phyloP scores from a whole-genome alignment of 2,797 vertebrate genomes.

The Gadopsis marmoratus region DNA sequence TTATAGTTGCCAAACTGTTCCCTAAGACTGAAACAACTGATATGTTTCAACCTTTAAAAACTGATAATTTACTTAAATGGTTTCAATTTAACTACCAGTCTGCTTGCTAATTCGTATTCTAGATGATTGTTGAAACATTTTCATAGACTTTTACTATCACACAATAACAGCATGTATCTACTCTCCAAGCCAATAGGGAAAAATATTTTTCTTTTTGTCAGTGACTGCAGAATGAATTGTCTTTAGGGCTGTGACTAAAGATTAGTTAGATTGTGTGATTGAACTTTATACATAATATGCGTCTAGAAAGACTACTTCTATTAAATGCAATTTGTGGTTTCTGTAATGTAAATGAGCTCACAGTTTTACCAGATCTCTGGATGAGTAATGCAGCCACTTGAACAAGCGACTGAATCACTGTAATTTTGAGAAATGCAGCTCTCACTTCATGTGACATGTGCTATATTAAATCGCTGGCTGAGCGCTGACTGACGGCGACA shows the following conservation, averaged over 20 bases:
- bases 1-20: not conserved
- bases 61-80: not conserved
- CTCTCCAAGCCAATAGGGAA: not conserved
- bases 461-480: constrained; percentile 16
- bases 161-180: not conserved
- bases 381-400: constrained; percentile 10
- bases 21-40: not conserved
- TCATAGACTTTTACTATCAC: not conserved
- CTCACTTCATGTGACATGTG: constrained; percentile 1
- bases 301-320: not conserved
- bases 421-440: constrained; percentile 8
- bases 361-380: not conserved
- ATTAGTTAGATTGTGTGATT: not conserved
- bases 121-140: not conserved
- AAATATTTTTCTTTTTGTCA: not conserved
- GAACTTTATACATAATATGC: too few relatives aligned
- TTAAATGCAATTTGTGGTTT: not conserved
- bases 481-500: constrained; percentile 72
- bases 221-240: not conserved
- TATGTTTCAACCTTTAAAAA: not conserved
- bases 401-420: not conserved
- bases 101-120: not conserved
- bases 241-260: not conserved
- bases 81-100: not conserved
- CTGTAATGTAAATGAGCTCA: not conserved